A percentile compares a stretch with the other conserved stretches of the same genome.
phyloP scores from a whole-genome alignment of 2,113 vertebrate species.

The Coptodon bakossiorum region DNA sequence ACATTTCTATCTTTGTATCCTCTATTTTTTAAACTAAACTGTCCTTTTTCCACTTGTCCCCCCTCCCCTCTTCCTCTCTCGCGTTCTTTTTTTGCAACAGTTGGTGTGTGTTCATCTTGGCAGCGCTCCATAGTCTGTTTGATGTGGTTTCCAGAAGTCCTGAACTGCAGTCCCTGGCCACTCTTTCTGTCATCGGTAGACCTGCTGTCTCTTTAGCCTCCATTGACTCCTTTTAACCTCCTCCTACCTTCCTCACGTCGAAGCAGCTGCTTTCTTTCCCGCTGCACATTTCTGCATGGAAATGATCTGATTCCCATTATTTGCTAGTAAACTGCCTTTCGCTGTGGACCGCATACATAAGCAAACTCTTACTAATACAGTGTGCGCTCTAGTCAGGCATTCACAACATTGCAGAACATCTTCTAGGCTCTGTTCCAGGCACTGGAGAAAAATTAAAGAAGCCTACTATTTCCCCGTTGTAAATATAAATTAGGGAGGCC shows the following conservation, averaged over 20 bases:
- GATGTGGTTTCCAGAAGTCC: conserved; percentile 78
- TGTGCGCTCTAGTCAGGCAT: neutral
- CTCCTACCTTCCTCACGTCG: conserved; percentile 61
- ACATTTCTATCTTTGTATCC: neutral
- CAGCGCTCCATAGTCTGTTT: conserved; percentile 69
- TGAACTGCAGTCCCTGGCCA: conserved; percentile 73
- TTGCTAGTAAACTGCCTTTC: conserved; percentile 46
- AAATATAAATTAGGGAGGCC: conserved; percentile 21
- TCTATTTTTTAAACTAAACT: conserved; percentile 14
- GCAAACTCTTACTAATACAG: neutral
- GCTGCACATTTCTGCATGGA: conserved; percentile 46
- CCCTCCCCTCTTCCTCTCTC: neutral
- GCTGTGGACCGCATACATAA: conserved; percentile 35
- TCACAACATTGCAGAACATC: neutral
- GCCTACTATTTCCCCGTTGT: conserved; percentile 1
- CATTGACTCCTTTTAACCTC: conserved; percentile 81
- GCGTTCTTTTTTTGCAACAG: conserved; percentile 38
- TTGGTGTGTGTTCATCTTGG: conserved; percentile 73
- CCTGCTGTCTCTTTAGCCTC: conserved; percentile 73
- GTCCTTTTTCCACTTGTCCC: neutral
- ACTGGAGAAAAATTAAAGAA: conserved; percentile 7
- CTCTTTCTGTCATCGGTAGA: conserved; percentile 78
- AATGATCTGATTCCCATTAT: conserved; percentile 66
- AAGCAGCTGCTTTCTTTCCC: conserved; percentile 70
- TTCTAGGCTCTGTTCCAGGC: conserved; percentile 1